These are phyloP conservation scores for Phaethon lepturus DNA, from an alignment of 2,113 vertebrate species.

Conservation along the genomic window DNA sequence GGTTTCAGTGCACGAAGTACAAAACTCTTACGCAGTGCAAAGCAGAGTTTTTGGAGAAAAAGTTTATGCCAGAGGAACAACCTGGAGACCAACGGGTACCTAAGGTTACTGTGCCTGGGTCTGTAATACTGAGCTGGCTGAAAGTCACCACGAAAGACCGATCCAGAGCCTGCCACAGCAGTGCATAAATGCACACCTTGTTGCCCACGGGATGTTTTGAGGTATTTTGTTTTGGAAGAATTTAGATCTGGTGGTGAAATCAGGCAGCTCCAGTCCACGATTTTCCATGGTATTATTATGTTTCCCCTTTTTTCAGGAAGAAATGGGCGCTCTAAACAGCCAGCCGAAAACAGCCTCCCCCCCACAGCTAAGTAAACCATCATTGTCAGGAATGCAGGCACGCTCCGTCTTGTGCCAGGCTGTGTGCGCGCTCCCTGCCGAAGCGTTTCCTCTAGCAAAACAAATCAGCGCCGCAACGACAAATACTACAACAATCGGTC, in stretches of 20 bases:
- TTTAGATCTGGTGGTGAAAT: conserved; percentile 25
- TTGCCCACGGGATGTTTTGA: conserved; percentile 23
- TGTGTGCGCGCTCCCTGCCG: not conserved
- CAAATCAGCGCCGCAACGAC: not conserved
- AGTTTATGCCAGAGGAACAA: not conserved
- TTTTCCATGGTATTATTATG: not conserved
- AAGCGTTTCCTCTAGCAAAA: conserved; percentile 54
- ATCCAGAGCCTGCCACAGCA: not conserved
- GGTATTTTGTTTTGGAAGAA: conserved; percentile 59
- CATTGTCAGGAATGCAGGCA: conserved; percentile 31
- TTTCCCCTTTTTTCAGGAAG: conserved; percentile 15
- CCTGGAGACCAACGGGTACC: not conserved
- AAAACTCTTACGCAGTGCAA: not conserved
- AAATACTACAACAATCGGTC: conserved; percentile 41
- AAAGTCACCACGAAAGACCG: not conserved
- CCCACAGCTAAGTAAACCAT: conserved; percentile 41
- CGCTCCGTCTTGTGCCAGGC: not conserved
- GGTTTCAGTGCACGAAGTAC: not conserved
- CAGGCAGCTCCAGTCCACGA: not conserved
- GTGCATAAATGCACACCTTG: not conserved
- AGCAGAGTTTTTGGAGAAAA: not conserved
- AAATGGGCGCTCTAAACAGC: not conserved
- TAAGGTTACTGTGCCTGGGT: not conserved
- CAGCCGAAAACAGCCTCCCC: not conserved
- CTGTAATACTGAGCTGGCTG: not conserved